Percentiles rank a stretch among this genome's conserved stretches.
Evolutionary conservation across 2,888 invertebrate species (phyloP).

Genomic region (Pogonocherus hispidulus): DNA sequence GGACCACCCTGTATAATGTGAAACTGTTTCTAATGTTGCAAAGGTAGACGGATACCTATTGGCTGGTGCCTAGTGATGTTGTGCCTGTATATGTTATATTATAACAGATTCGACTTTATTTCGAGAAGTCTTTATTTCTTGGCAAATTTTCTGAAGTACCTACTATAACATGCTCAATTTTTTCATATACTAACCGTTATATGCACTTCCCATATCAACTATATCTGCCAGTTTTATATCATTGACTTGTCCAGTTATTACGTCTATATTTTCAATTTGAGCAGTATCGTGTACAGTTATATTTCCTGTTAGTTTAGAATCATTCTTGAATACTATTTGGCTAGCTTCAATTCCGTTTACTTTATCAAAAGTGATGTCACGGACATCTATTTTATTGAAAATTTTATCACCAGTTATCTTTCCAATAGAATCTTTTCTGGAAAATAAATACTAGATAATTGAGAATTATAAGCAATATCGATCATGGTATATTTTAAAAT

Average conservation of each 20-base stretch:
- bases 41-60: no score
- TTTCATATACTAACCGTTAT: slow-evolving; percentile 45
- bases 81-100: no score
- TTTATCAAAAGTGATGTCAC: slow-evolving; percentile 56
- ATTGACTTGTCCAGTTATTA: slow-evolving; percentile 50
- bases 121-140: no score
- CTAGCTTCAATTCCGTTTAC: slow-evolving; percentile 57
- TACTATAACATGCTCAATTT: no score
- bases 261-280: slow-evolving; percentile 44
- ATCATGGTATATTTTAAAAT: no score
- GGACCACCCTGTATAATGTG: no score
- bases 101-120: no score
- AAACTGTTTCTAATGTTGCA: no score
- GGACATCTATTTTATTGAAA: slow-evolving; percentile 57
- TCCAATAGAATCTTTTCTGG: slow-evolving; percentile 52
- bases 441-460: no score
- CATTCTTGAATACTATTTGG: slow-evolving; percentile 53
- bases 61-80: no score
- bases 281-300: slow-evolving; percentile 55
- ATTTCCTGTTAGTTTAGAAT: slow-evolving; percentile 56
- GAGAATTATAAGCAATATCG: no score
- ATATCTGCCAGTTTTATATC: slow-evolving; percentile 49
- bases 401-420: slow-evolving; percentile 58
- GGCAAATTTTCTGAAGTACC: no score
- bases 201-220: slow-evolving; percentile 44